Evolutionary conservation across 1,140 invertebrate genomes (phyloP), one percentile per base, ranked within the genome.

Genomic region (Trichoplusia ni): DNA sequence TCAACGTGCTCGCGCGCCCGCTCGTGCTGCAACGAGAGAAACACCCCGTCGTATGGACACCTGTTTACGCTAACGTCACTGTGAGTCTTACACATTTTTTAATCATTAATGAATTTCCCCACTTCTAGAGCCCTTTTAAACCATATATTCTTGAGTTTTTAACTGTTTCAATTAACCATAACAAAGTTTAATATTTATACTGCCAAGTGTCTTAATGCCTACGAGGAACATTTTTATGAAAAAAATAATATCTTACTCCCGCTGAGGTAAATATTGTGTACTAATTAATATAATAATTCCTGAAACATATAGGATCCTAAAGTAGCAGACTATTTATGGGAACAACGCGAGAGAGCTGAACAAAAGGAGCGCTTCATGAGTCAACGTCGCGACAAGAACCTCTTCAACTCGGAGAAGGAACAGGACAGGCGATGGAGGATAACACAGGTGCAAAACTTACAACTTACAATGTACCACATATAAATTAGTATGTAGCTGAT

Each of bases 281-380:
- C n/a, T n/a, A n/a, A n/a, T n/a, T n/a, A n/a, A n/a, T n/a, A n/a
- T n/a, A n/a, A n/a, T n/a, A n/a, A n/a, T n/a, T n/a, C n/a, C n/a
- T 4, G 5, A 4, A 7, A 27, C 6, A 2, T 8, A 38, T 70
- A 95, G 95, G 95, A 98, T 91, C 95, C 96, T 5, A 95, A 97
- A 90, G 94, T 97, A 81, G 96, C 96, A 9, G 96, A 98, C 79
- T 97, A 95, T 93, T 87, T 96, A 11, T 98, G 97, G 97, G 95
- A 96, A 64, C 93, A 94, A 72, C 92, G 94, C 35, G 96, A 97
- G 86, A 92, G 95, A 67, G 92, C 94, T 18, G 93, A 95, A 51
- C 96, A 98, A 81, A 94, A 94, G 75, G 92, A 95, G 54, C 90
- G 94, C 2, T 94, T 95, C 60, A 86, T 94, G 63, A 92, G 91